phyloP scores from a whole-genome alignment of 2,888 invertebrate species.

The Anoplius nigerrimus region DNA sequence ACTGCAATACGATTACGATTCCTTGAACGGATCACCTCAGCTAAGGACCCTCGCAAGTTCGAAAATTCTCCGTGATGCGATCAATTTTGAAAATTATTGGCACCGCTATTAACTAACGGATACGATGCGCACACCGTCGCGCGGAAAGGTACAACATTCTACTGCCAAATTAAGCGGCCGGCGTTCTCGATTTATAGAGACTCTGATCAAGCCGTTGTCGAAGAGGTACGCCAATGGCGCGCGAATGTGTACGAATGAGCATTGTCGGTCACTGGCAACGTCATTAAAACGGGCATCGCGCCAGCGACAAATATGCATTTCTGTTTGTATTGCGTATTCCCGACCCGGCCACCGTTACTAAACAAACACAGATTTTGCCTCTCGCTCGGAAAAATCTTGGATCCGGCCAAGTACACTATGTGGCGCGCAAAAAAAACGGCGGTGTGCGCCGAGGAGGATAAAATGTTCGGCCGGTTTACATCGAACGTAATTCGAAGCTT shows the following conservation, averaged over 20 bases:
- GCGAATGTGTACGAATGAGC: constrained; percentile 23
- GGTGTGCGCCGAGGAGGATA: background rate
- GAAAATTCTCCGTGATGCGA: too few relatives aligned
- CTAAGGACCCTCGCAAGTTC: too few relatives aligned
- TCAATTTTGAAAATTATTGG: background rate
- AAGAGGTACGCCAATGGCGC: constrained; percentile 42
- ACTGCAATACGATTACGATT: too few relatives aligned
- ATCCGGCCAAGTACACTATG: background rate
- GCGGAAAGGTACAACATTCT: constrained; percentile 33
- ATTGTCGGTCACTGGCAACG: constrained; percentile 49
- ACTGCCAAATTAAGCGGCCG: constrained; percentile 46
- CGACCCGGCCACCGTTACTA: background rate
- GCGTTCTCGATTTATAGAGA: constrained; percentile 58
- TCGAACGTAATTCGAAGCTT: constrained; percentile 11
- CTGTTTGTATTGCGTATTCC: background rate
- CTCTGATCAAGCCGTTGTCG: constrained; percentile 8
- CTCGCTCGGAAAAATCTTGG: background rate
- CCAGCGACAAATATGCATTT: constrained; percentile 36
- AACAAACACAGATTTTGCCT: background rate
- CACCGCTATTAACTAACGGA: background rate
- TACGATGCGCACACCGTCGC: constrained; percentile 10
- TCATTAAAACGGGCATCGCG: constrained; percentile 59
- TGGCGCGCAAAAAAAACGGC: background rate
- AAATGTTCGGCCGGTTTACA: constrained; percentile 1
- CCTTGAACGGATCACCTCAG: too few relatives aligned